Evolutionary conservation across 2,113 vertebrate species (phyloP).

Genomic region (Sceloporus undulatus): DNA sequence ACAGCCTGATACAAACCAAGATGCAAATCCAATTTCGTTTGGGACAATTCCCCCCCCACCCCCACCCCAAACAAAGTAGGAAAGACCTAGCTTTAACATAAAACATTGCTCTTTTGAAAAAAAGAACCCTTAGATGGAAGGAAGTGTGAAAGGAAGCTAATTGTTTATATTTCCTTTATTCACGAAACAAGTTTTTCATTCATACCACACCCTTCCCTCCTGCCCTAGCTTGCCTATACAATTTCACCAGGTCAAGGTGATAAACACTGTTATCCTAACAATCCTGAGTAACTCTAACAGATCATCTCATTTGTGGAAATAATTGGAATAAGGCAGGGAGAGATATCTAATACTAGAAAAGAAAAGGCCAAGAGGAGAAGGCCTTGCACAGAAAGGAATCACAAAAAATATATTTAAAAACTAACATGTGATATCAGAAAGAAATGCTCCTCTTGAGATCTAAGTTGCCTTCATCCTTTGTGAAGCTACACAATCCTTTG

Average conservation of each 20-base stretch:
- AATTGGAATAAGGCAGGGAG: neutral
- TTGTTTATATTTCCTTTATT: neutral
- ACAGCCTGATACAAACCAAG: neutral
- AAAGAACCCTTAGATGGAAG: neutral
- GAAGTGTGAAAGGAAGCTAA: neutral
- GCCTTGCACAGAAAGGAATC: no score
- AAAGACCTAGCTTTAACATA: neutral
- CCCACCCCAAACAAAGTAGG: no score
- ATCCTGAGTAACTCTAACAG: neutral
- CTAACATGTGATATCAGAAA: no score
- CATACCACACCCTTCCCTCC: neutral
- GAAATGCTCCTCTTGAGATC: no score
- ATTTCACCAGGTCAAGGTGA: neutral
- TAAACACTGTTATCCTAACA: neutral
- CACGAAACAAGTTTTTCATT: neutral
- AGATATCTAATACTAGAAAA: no score
- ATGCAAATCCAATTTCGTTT: no score
- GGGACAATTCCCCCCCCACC: no score
- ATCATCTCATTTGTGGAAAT: neutral
- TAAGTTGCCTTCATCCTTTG: no score
- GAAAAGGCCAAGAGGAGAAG: no score
- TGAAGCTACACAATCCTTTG: no score
- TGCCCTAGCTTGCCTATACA: neutral
- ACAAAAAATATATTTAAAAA: no score
- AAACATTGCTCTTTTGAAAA: neutral